Evolutionary conservation across 2,797 vertebrate genomes (phyloP), one percentile per base, ranked within the genome.

Genomic region (Benthosema pterotum): DNA sequence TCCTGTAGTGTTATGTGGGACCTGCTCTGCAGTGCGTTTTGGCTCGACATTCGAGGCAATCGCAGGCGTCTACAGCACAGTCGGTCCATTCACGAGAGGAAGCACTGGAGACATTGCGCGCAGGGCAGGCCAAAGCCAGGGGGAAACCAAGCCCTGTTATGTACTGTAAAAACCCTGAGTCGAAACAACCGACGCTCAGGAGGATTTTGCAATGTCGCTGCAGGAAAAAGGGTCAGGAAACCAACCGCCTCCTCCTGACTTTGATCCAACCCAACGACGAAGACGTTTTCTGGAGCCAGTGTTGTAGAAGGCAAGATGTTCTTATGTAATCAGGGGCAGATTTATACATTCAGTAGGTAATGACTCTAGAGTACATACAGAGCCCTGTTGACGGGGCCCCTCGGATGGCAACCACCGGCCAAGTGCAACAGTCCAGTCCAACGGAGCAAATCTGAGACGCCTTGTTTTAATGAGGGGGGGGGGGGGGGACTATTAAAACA

Each of bases 221-320:
- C 32, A 38, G 51, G 42, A 55, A 71, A 66, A 16, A 15, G n/a
- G n/a, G n/a, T n/a, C 72, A 77, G 81, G 75, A 78, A 82, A n/a
- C n/a, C n/a, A n/a, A n/a, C n/a, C n/a, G 62, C 57, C 1, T 60
- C 71, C 82, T 85, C 81, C 78, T 67, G 75, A 77, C 45, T 51
- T 5, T 9, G 58, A 60, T 69, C 69, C 58, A 60, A 68, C 78
- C 77, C n/a, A n/a, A n/a, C n/a, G 58, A 56, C 32, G 19, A 46
- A 13, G 1, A 66, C 11, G 52, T 43, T 62, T n/a, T 52, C 11
- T 52, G 71, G 75, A 47, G 54, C 64, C 67, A 63, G 48, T 8
- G 22, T 52, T 47, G 19, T 3, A 58, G 48, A 70, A 69, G 49
- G 25, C 62, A 72, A 77, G 73, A 67, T 64, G 51, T 78, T n/a